These are phyloP conservation scores for Hyphantria cunea DNA, from an alignment of 1,140 invertebrate genomes.

Conservation along the genomic window DNA sequence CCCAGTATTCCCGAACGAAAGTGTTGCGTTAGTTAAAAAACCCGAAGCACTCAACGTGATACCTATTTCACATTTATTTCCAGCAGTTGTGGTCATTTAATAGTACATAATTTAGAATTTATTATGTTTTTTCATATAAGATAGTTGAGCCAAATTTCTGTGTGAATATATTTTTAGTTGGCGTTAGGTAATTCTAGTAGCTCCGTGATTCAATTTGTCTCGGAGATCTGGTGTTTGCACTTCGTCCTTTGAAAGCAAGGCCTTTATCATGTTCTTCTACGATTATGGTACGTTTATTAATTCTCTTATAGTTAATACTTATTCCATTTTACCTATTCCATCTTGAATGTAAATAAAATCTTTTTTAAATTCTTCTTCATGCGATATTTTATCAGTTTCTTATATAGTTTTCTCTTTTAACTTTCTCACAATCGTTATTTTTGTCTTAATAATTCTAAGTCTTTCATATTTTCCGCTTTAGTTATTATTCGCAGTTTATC, in stretches of 20 bases:
- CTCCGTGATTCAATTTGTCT: constrained; percentile 16
- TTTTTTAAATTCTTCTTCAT: no score
- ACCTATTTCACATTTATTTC: constrained; percentile 42
- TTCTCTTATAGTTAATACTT: no score
- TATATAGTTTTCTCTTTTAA: no score
- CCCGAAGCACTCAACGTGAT: constrained; percentile 1
- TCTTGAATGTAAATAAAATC: no score
- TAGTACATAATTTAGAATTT: constrained; percentile 46
- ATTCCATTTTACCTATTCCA: no score
- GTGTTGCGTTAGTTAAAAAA: constrained; percentile 23
- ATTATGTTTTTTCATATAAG: constrained; percentile 56
- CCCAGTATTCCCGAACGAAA: not conserved
- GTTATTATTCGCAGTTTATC: no score
- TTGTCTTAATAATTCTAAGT: no score
- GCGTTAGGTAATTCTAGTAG: constrained; percentile 17
- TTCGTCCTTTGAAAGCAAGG: constrained; percentile 8
- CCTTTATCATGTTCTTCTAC: constrained; percentile 9
- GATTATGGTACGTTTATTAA: constrained; percentile 7
- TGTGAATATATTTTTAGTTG: constrained; percentile 38
- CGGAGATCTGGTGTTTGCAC: not conserved
- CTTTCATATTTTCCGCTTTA: no score
- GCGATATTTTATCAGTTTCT: no score
- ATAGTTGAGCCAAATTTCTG: constrained; percentile 55
- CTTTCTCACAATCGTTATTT: no score
- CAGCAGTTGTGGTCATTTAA: constrained; percentile 48